Evolutionary conservation across 2,888 invertebrate species (phyloP).

Genomic region (Patella pellucida): DNA sequence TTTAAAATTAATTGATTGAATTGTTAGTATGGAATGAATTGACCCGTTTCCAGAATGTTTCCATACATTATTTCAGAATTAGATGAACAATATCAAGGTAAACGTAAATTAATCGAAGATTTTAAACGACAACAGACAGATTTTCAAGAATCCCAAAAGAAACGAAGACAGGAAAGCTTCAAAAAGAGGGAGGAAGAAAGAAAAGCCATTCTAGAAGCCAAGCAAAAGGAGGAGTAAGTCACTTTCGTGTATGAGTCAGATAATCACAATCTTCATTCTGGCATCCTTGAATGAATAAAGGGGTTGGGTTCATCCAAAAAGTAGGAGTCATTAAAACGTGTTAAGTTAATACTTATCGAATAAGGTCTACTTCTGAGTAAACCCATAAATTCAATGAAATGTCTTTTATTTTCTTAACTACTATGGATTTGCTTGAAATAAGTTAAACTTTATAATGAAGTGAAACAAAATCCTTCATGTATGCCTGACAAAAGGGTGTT

Average conservation of each 20-base stretch:
- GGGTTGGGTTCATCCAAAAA: no score
- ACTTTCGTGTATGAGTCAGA: neutral
- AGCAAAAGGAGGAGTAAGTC: conserved; percentile 53
- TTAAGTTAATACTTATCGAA: no score
- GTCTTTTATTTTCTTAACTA: no score
- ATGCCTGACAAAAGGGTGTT: no score
- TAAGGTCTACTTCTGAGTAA: no score
- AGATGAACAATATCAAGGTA: conserved; percentile 55
- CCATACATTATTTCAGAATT: conserved; percentile 49
- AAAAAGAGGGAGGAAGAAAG: conserved; percentile 55
- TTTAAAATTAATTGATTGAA: no score
- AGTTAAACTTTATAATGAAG: no score
- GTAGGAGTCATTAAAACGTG: no score
- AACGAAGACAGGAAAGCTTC: conserved; percentile 52
- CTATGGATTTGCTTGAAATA: no score
- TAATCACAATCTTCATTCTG: neutral
- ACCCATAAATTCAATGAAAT: no score
- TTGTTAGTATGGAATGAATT: neutral
- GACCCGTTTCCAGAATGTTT: neutral
- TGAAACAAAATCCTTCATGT: no score
- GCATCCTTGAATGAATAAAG: no score
- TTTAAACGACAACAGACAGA: conserved; percentile 56
- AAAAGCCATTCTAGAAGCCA: conserved; percentile 46
- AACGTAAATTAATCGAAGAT: conserved; percentile 47
- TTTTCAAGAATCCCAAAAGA: conserved; percentile 50